Conservation (phyloP, 2,888 invertebrate species). For the Polydrusus tereticollis region DNA sequence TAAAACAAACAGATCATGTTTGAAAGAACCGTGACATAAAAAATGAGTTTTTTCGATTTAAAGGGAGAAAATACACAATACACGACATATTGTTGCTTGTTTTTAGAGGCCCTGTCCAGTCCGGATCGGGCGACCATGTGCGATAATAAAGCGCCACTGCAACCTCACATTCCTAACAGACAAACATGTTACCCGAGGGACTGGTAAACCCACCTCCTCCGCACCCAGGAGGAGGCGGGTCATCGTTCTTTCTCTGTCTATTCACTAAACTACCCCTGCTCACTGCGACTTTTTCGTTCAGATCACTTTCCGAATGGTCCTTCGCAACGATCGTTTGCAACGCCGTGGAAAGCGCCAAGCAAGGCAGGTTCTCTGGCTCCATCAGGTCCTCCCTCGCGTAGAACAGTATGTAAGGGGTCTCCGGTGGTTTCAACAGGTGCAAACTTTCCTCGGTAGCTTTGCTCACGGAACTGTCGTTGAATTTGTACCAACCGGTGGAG, state of each 20-base stretch:
- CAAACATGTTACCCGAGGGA: slow-evolving; percentile 63
- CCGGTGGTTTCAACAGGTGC: slow-evolving; percentile 75
- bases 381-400: slow-evolving; percentile 70
- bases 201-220: slow-evolving; percentile 65
- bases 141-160: background rate
- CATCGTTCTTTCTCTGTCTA: slow-evolving; percentile 66
- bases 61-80: too few species aligned
- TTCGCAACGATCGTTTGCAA: slow-evolving; percentile 60
- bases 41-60: too few species aligned
- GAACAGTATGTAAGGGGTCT: slow-evolving; percentile 88
- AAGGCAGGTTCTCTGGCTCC: slow-evolving; percentile 60
- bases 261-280: slow-evolving; percentile 56
- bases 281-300: slow-evolving; percentile 52
- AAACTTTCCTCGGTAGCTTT: slow-evolving; percentile 73
- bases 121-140: too few species aligned
- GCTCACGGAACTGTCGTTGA: slow-evolving; percentile 84
- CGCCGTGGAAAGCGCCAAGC: slow-evolving; percentile 56
- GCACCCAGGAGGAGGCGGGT: slow-evolving; percentile 70
- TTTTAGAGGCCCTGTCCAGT: too few species aligned
- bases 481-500: slow-evolving; percentile 80
- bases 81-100: too few species aligned
- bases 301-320: slow-evolving; percentile 61
- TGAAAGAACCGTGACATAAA: too few species aligned
- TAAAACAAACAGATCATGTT: too few species aligned
- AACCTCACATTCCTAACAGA: slow-evolving; percentile 58